A percentile compares a stretch with the other conserved stretches of the same genome.
phyloP scores from a whole-genome alignment of 1,140 invertebrate species.

The Metaphire vulgaris region DNA sequence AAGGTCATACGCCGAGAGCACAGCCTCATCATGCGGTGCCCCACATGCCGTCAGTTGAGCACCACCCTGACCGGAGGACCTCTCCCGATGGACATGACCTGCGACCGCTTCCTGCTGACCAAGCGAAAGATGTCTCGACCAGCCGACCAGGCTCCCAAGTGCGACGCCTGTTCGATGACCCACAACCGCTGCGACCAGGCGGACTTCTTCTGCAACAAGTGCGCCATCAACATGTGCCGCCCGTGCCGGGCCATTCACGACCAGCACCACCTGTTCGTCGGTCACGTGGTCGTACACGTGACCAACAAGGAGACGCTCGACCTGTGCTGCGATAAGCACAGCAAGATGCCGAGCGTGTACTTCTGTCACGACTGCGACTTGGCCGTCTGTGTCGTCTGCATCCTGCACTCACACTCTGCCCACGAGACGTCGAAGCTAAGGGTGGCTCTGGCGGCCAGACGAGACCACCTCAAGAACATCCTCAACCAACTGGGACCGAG shows the following conservation, averaged over 20 bases:
- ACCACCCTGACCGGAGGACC: neutral
- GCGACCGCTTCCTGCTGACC: neutral
- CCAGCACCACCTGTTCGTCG: constrained; percentile 10
- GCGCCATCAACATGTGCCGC: constrained; percentile 19
- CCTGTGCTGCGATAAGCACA: constrained; percentile 14
- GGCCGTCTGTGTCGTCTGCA: constrained; percentile 17
- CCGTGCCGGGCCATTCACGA: constrained; percentile 8
- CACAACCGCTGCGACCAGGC: constrained; percentile 1
- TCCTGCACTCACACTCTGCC: neutral
- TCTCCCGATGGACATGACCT: neutral
- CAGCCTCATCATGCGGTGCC: neutral
- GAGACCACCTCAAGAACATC: constrained; percentile 18
- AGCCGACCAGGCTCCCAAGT: neutral
- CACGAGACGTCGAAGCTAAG: constrained; percentile 11
- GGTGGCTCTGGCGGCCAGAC: constrained; percentile 7
- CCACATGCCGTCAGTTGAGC: neutral
- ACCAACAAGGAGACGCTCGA: constrained; percentile 11
- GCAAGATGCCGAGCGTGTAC: constrained; percentile 13
- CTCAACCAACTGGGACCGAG: constrained; percentile 15
- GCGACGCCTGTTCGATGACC: neutral
- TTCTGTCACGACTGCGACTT: constrained; percentile 22
- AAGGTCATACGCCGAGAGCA: neutral
- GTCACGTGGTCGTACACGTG: constrained; percentile 6
- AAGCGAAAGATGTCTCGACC: neutral
- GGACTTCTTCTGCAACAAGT: constrained; percentile 27